Evolutionary conservation across 2,888 invertebrate genomes (phyloP), one percentile per base, ranked within the genome.

Genomic region (Alcis repandata): DNA sequence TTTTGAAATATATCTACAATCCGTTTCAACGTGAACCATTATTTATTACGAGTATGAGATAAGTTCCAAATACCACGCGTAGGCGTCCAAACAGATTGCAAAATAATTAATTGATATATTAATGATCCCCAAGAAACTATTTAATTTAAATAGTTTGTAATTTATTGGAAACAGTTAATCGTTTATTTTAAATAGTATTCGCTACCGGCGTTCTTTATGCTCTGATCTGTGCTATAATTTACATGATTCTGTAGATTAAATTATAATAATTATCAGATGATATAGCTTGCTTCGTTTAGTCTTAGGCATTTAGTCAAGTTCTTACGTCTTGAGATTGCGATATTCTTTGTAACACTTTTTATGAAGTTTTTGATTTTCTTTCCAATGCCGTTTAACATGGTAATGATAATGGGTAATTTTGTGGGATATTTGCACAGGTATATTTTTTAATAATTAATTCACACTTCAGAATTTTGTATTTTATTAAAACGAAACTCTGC

Each of bases 61-160:
- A 51, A 40, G 59, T 57, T 59, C 61, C 40, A 15, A 60, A 67
- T 59, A 40, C 46, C 46, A 38, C 2, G 60, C 67, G 69, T 70
- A 58, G 70, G 73, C 59, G 67, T 15, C 40, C 19, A 52, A 66
- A 61, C 53, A 61, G 63, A 61, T 59, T 52, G 51, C 49, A 41
- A 61, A 62, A 61, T 69, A 71, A 73, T 69, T 69, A 69, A 73
- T 71, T 68, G 60, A 68, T 69, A 53, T 63, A 60, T 69, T 70
- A 70, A 70, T 67, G 53, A 53, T 38, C 56, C 48, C 56, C 65
- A 43, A 36, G 32, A 38, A 41, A 52, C 49, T 60, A 63, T 68
- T 61, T 61, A 53, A 52, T 67, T 61, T 59, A 36, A 58, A 48
- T 61, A 65, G 61, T 65, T 58, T 45, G 54, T 64, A 54, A 63